Conservation (phyloP, 35 echinoderm and acorn worm genomes). For the Heliocidaris tuberculata region DNA sequence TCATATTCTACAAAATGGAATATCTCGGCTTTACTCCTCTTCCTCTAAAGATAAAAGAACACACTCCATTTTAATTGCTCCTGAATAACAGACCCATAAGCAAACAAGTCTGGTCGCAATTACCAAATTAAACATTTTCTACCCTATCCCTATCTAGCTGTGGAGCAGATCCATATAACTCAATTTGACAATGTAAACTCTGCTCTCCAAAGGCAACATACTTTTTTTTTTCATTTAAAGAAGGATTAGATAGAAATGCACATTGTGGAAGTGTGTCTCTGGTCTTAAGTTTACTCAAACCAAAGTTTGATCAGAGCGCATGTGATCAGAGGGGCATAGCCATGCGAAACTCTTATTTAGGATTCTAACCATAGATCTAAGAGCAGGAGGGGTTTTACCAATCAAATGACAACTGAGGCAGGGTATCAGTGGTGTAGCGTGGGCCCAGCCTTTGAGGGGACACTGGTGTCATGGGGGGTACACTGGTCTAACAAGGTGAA, state of each 20-base stretch:
- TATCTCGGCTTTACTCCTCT: not conserved
- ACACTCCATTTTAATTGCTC: not conserved
- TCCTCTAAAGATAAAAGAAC: not conserved
- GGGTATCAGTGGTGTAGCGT: not conserved
- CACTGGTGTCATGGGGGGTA: no score
- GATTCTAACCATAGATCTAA: no score
- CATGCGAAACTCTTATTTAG: not conserved
- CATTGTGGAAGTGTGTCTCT: not conserved
- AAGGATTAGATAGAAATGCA: not conserved
- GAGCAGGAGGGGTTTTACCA: not conserved
- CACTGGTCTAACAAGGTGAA: no score
- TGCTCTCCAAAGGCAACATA: not conserved
- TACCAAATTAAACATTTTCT: not conserved
- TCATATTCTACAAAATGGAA: not conserved
- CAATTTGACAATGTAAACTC: conserved; percentile 5
- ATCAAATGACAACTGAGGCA: not conserved
- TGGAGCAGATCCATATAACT: not conserved
- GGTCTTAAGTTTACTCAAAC: not conserved
- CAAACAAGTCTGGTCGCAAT: not conserved
- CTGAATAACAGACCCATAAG: not conserved
- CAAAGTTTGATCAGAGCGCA: not conserved
- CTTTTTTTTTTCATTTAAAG: not conserved
- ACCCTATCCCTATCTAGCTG: not conserved
- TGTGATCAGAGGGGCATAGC: not conserved
- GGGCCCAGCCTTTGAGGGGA: no score